These are phyloP conservation scores for Hoplodrina blanda DNA, from an alignment of 2,888 invertebrate genomes.

Conservation along the genomic window DNA sequence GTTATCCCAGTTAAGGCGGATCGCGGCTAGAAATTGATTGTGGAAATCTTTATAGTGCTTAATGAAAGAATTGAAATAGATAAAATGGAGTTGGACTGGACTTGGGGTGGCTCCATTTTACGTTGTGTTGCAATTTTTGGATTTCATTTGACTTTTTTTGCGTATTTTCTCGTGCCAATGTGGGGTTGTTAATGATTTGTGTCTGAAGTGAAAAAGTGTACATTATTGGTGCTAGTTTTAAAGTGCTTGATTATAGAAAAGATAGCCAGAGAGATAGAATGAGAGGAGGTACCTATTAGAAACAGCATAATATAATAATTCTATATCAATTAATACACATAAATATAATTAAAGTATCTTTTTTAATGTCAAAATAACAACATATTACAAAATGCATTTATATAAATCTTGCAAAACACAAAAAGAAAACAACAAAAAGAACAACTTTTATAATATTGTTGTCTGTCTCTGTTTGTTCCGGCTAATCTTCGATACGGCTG, in stretches of 20 bases:
- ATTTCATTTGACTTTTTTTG: conserved; percentile 43
- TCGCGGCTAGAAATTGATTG: conserved; percentile 86
- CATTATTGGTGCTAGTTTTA: background rate
- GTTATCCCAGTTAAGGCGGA: conserved; percentile 71
- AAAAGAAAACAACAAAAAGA: too few relatives aligned
- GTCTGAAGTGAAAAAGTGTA: conserved; percentile 13
- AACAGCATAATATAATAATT: too few relatives aligned
- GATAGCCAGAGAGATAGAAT: background rate
- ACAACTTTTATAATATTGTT: too few relatives aligned
- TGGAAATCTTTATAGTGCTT: conserved; percentile 86
- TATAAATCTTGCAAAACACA: too few relatives aligned
- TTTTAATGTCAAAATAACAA: too few relatives aligned
- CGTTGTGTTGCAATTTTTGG: conserved; percentile 53
- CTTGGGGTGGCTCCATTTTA: conserved; percentile 53
- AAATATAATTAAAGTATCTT: too few relatives aligned
- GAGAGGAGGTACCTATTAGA: too few relatives aligned
- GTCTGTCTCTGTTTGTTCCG: too few relatives aligned
- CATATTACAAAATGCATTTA: too few relatives aligned
- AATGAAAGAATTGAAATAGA: conserved; percentile 89
- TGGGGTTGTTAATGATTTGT: conserved; percentile 29
- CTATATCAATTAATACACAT: too few relatives aligned
- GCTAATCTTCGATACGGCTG: too few relatives aligned
- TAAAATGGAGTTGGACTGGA: conserved; percentile 73
- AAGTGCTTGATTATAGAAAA: background rate
- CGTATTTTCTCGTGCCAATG: conserved; percentile 45